Base-by-base conservation (phyloP, 1,140 invertebrate genomes). In the Macrotrachela quadricornifera region DNA sequence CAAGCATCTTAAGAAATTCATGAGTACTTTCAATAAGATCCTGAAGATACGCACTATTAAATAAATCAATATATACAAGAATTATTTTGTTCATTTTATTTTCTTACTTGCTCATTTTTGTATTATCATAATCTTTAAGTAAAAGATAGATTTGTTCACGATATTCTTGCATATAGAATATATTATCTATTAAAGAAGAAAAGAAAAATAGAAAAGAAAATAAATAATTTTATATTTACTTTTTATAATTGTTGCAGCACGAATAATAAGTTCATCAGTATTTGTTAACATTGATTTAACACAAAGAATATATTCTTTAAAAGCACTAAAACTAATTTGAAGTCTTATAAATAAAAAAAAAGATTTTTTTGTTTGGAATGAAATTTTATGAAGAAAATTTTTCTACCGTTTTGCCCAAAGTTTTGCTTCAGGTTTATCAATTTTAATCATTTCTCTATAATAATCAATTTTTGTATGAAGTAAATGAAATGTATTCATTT, bases 81-180 rank as follows among this genome's bases (percentile, higher is more conserved):
- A 30, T 30, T n/a, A n/a, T n/a, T n/a, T n/a, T n/a, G 8, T 30
- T 4, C 21, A 8, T 40, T 40, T 13, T 17, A 56, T 38, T 47
- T 12, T 17, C 21, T 72, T 67, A 83, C 81, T 76, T 80, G 48
- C 85, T 83, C 76, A 88, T 82, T 71, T 82, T 84, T 50, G 76
- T 70, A 63, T 85, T 79, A 66, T 91, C 79, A 71, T 80, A 94
- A 58, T 77, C 78, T 38, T 82, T 71, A 57, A 92, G 68, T 50
- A 85, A 76, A 42, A 75, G 75, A 36, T 88, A 67, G 62, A 88
- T 77, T 59, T 90, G 79, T 68, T 94, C 88, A 56, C 88, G 75
- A 71, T 92, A 94, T 68, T 95, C 90, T 54, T 83, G 73, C 12
- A 88, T 80, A 68, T 94, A 92, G 69, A 92, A 92, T 57, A 94